Base-by-base conservation (phyloP, 2,797 vertebrate species). In the Diglossa cyanea region DNA sequence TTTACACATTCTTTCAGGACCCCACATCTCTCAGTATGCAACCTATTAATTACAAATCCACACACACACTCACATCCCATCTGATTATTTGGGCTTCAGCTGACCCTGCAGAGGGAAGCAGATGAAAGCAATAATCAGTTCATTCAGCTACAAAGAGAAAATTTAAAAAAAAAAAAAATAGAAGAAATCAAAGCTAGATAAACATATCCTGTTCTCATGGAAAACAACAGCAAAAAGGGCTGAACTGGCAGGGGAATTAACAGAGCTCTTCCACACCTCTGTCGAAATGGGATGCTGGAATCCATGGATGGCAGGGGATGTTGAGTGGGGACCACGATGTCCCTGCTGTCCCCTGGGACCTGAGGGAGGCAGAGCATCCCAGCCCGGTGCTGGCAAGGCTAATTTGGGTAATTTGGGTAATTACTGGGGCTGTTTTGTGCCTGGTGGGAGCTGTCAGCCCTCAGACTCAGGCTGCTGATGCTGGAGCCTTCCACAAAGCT, bases 101-200 rank as follows among this genome's bases (percentile, higher is more conserved):
- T 65, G 77, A 89, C 72, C 93, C 85, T 90, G 88, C 85, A 80
- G 89, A 95, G 85, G 91, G 87, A 96, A 96, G 75, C 92, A 96
- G 92, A 95, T 96, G 92, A 96, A 94, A 96, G 85, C 42, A 97
- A 96, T 91, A 96, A 91, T 93, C 92, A 83, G 81, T 90, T 95
- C 63, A 42, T 94, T 88, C 75, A 85, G 89, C 94, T 92, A 94
- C 93, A 96, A 95, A 97, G 91, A 19, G n/a, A 53, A 62, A 88
- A 91, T 31, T 2, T 18, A 40, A 37, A 47, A 25, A n/a, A 33
- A 24, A 33, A n/a, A 39, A 39, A 12, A 39, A 39, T 5, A 28
- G 23, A 54, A 48, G 30, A 48, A 76, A 94, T 93, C 90, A 94
- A 95, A 96, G 95, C 87, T 94, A 74, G 85, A 95, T 93, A 96